Evolutionary conservation across 2,797 vertebrate species (phyloP).

Genomic region (Ciconia nigra): DNA sequence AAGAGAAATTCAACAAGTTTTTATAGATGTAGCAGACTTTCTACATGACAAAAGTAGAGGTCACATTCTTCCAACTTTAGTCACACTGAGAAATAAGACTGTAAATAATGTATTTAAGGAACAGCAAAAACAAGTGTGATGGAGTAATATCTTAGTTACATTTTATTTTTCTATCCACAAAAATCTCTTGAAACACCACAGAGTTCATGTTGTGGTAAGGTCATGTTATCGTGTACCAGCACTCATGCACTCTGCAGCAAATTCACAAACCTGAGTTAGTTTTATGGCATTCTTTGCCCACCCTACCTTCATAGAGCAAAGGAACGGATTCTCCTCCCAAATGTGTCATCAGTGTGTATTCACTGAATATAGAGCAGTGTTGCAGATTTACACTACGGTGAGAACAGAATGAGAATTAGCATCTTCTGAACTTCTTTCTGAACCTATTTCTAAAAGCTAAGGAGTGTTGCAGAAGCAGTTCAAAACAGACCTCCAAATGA

Average conservation of each 20-base stretch:
- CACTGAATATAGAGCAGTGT: background rate
- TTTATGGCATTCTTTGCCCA: background rate
- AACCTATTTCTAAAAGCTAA: background rate
- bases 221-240: background rate
- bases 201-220: background rate
- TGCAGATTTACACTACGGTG: background rate
- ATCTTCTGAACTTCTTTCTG: background rate
- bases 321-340: background rate
- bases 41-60: background rate
- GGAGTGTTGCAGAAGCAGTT: background rate
- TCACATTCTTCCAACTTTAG: background rate
- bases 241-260: background rate
- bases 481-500: background rate
- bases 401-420: background rate
- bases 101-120: background rate
- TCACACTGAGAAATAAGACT: background rate
- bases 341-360: accelerated
- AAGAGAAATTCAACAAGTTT: background rate
- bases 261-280: background rate
- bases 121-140: background rate
- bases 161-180: background rate
- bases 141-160: background rate
- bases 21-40: background rate
- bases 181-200: background rate
- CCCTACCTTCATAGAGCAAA: background rate